phyloP scores from a whole-genome alignment of 2,113 vertebrate species.

The Propithecus coquereli region DNA sequence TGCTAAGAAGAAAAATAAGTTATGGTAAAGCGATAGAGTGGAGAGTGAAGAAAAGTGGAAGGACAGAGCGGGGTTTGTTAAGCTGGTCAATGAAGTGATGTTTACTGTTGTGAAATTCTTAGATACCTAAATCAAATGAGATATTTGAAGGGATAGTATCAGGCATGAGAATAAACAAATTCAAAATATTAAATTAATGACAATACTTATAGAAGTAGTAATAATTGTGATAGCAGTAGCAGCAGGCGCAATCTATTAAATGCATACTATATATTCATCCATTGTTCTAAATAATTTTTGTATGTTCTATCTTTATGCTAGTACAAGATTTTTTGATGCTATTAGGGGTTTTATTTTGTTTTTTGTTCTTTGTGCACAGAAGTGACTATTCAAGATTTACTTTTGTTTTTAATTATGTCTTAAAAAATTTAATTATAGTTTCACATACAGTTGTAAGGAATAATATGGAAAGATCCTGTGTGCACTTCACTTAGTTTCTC shows the following conservation, averaged over 20 bases:
- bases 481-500: not conserved
- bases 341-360: not conserved
- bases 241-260: not conserved
- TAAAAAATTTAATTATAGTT: not conserved
- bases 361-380: not conserved
- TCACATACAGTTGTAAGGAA: not conserved
- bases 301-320: not conserved
- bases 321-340: not conserved
- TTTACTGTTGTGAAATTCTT: not conserved
- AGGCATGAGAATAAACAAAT: not conserved
- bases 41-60: not conserved
- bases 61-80: not conserved
- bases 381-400: not conserved
- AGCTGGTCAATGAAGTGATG: not conserved
- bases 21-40: not conserved
- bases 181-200: not conserved
- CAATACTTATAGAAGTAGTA: not conserved
- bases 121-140: not conserved
- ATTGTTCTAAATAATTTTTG: not conserved
- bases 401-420: constrained; percentile 13
- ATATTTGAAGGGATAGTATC: not conserved
- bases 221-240: not conserved
- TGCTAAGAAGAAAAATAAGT: constrained; percentile 31
- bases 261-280: not conserved
- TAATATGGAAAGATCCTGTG: not conserved